A percentile compares a stretch with the other conserved stretches of the same genome.
Evolutionary conservation across 2,113 vertebrate species (phyloP).

Genomic region (Pelmatolapia mariae): DNA sequence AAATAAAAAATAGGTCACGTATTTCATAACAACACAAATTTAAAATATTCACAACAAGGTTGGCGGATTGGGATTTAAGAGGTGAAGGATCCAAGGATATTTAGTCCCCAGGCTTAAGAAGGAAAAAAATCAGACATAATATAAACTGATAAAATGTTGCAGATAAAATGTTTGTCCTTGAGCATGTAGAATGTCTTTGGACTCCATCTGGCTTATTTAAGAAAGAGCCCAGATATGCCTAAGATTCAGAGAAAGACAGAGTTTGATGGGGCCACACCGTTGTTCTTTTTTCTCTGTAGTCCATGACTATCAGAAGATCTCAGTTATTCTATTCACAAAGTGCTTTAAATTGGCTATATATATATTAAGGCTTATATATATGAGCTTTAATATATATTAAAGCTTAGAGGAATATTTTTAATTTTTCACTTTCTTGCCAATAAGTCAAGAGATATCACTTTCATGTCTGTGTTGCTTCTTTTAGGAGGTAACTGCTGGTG

Average conservation of each 20-base stretch:
- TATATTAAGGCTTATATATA: accelerated
- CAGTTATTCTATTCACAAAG: neutral
- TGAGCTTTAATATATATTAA: neutral
- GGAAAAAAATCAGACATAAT: neutral
- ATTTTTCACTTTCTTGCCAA: neutral
- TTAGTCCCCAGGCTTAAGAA: neutral
- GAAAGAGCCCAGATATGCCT: neutral
- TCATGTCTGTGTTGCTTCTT: neutral
- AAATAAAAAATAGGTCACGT: neutral
- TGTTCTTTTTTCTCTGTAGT: neutral
- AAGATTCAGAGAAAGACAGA: neutral
- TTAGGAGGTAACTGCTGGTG: neutral
- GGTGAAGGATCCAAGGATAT: neutral
- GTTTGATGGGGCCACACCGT: neutral
- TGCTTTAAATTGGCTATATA: neutral
- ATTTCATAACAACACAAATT: neutral
- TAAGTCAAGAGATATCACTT: neutral
- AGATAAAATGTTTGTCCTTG: neutral
- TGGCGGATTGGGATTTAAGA: neutral
- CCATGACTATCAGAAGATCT: neutral
- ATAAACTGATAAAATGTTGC: neutral
- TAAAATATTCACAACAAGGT: neutral
- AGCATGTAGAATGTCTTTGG: neutral
- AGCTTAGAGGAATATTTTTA: neutral
- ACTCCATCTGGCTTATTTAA: neutral